Conservation (phyloP, 2,797 vertebrate species). For the Eremophila alpestris region DNA sequence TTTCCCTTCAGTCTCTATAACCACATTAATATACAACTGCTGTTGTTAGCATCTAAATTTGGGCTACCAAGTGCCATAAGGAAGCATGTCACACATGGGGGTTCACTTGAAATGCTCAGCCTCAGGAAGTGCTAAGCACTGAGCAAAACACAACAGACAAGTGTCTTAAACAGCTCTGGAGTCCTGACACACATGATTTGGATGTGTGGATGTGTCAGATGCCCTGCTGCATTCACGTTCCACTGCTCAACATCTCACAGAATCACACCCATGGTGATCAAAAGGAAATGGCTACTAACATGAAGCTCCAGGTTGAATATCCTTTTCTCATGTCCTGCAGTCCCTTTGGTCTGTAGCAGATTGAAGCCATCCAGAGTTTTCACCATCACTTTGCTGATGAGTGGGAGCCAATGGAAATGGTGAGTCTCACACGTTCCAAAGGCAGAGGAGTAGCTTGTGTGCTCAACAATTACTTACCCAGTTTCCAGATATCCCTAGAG, state of each 20-base stretch:
- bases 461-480: accelerated
- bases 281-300: neutral
- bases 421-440: neutral
- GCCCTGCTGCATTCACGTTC: neutral
- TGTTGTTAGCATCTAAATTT: neutral
- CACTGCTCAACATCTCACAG: neutral
- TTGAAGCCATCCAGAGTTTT: neutral
- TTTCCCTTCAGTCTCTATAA: neutral
- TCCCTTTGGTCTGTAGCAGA: neutral
- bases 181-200: neutral
- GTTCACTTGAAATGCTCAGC: neutral
- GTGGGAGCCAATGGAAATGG: neutral
- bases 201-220: neutral
- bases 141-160: neutral
- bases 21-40: neutral
- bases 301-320: neutral
- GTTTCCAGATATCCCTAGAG: neutral
- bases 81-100: neutral
- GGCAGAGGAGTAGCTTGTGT: accelerated
- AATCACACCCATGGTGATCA: neutral
- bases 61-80: neutral
- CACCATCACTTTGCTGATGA: neutral
- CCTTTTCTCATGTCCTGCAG: neutral
- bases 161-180: neutral
- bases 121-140: neutral